Conservation (phyloP, 2,888 invertebrate species). For the Heliconius cydno region DNA sequence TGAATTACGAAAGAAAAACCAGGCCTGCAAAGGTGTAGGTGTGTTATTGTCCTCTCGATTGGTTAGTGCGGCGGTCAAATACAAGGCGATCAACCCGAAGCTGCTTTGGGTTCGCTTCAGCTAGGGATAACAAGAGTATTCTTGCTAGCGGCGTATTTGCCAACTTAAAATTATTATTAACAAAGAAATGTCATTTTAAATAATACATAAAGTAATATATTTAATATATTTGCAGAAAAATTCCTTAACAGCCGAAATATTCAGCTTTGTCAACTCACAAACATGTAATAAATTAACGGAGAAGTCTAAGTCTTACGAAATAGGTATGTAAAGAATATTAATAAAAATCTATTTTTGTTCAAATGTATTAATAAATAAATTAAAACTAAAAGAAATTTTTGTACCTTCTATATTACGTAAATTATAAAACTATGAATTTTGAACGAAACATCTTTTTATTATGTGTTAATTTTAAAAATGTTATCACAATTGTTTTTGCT, state of each 20-base stretch:
- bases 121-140: too few species aligned
- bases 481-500: constrained; percentile 14
- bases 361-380: not conserved
- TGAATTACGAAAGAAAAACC: too few species aligned
- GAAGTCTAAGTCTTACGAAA: constrained; percentile 52
- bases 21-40: too few species aligned
- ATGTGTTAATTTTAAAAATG: constrained; percentile 13
- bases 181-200: too few species aligned
- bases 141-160: too few species aligned
- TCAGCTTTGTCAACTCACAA: constrained; percentile 57
- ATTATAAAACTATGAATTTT: not conserved
- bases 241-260: constrained; percentile 56
- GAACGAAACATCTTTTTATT: not conserved
- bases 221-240: constrained; percentile 59
- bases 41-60: too few species aligned
- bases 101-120: too few species aligned
- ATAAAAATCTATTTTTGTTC: too few species aligned
- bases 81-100: too few species aligned
- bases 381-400: not conserved
- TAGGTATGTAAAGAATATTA: constrained; percentile 53
- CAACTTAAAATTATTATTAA: too few species aligned
- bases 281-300: constrained; percentile 59
- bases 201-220: too few species aligned
- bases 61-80: too few species aligned
- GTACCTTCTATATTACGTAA: not conserved